These are phyloP conservation scores for Orthosia gothica DNA, from an alignment of 2,888 invertebrate genomes.

Conservation along the genomic window DNA sequence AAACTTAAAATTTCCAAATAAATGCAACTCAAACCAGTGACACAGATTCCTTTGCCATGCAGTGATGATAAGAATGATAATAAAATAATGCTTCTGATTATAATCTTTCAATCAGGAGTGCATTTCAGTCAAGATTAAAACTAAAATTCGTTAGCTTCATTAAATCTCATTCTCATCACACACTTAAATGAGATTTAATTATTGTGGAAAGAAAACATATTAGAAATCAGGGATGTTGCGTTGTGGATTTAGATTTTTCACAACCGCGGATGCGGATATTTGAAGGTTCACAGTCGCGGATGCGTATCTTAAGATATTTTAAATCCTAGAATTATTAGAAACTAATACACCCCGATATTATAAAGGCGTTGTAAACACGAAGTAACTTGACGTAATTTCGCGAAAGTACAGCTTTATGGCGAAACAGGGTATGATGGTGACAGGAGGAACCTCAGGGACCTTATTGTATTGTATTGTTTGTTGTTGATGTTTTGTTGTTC, in stretches of 20 bases:
- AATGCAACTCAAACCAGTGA: slow-evolving; percentile 14
- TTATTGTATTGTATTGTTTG: too few relatives aligned
- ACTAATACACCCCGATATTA: neutral
- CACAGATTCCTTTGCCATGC: slow-evolving; percentile 9
- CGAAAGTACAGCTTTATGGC: neutral
- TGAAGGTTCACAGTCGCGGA: too few relatives aligned
- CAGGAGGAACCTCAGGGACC: neutral
- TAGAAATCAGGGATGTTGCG: too few relatives aligned
- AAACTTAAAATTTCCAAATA: neutral
- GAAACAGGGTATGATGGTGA: neutral
- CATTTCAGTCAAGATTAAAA: neutral
- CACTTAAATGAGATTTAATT: too few relatives aligned
- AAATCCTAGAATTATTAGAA: neutral
- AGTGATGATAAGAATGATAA: slow-evolving; percentile 24
- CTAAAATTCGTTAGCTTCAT: too few relatives aligned
- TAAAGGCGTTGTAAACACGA: neutral
- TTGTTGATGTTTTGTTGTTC: too few relatives aligned
- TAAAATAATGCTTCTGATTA: too few relatives aligned
- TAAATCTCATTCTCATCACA: too few relatives aligned
- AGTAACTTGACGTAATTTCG: neutral
- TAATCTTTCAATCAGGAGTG: neutral
- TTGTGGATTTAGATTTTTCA: too few relatives aligned
- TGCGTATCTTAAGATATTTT: too few relatives aligned
- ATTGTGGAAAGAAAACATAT: too few relatives aligned
- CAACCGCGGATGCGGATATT: too few relatives aligned